A percentile compares a stretch with the other conserved stretches of the same genome.
Evolutionary conservation across 2,888 invertebrate species (phyloP).

Genomic region (Trachelus iudaicus): DNA sequence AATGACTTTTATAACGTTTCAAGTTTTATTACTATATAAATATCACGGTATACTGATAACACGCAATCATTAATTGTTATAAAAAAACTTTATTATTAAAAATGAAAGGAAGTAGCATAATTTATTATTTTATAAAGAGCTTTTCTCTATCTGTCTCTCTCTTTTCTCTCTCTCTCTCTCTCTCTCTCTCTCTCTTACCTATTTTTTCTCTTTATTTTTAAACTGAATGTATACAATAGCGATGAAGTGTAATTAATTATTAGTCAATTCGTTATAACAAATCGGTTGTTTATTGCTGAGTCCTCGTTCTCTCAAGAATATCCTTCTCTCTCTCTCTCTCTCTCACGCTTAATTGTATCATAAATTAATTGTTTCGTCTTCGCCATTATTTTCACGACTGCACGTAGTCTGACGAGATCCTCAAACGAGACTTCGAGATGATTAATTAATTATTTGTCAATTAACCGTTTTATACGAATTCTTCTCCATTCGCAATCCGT

Average conservation of each 20-base stretch:
- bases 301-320: conserved; percentile 2
- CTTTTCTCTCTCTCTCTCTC: background rate
- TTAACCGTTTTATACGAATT: too few relatives aligned
- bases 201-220: background rate
- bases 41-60: conserved; percentile 10
- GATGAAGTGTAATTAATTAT: conserved; percentile 14
- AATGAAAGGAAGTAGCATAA: conserved; percentile 12
- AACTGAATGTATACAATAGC: conserved; percentile 13
- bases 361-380: too few relatives aligned
- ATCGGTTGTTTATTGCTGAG: conserved; percentile 7
- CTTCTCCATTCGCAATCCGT: too few relatives aligned
- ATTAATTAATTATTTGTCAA: too few relatives aligned
- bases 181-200: background rate
- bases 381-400: too few relatives aligned
- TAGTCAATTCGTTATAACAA: conserved; percentile 19
- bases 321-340: too few relatives aligned
- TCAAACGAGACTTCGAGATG: too few relatives aligned
- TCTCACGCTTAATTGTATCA: too few relatives aligned
- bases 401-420: too few relatives aligned
- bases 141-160: background rate
- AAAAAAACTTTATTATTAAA: conserved; percentile 19
- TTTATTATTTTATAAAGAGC: conserved; percentile 19
- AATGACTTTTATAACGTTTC: conserved; percentile 13
- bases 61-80: conserved; percentile 21
- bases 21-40: conserved; percentile 16